phyloP scores from a whole-genome alignment of 1,140 invertebrate genomes.

The Dufourea novaeangliae region DNA sequence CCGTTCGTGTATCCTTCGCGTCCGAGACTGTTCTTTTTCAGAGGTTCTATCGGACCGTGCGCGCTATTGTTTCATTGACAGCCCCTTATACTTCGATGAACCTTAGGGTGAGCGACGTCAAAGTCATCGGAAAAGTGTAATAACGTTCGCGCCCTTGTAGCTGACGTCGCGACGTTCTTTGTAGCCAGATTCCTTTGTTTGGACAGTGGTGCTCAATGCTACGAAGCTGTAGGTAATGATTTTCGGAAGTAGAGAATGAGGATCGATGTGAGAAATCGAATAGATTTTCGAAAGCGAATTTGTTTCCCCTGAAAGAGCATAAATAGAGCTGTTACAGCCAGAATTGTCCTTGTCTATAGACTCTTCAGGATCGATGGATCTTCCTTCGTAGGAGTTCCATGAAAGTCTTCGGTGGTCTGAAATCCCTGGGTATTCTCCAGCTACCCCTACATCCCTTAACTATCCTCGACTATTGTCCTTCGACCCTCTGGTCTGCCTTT shows the following conservation, averaged over 20 bases:
- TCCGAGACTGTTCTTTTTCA: neutral
- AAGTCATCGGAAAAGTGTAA: conserved; percentile 7
- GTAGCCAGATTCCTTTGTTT: neutral
- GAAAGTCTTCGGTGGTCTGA: neutral
- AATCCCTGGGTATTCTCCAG: neutral
- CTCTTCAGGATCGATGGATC: neutral
- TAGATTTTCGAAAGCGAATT: too few species aligned
- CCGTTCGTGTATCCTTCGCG: neutral
- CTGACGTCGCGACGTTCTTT: neutral
- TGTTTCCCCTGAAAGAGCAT: neutral
- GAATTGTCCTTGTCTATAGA: neutral
- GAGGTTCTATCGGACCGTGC: neutral
- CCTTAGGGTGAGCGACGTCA: neutral
- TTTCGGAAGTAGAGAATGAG: too few species aligned
- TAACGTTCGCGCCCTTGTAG: neutral
- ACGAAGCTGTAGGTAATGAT: too few species aligned
- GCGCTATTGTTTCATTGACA: neutral
- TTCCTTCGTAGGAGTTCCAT: neutral
- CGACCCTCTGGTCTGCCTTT: neutral
- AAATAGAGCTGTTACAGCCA: neutral
- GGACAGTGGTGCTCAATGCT: neutral
- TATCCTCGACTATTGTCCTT: neutral
- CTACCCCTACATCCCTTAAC: neutral
- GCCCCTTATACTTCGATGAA: conserved; percentile 21
- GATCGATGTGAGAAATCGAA: too few species aligned